Conservation (phyloP, 2,888 invertebrate species). For the Onchidella celtica region DNA sequence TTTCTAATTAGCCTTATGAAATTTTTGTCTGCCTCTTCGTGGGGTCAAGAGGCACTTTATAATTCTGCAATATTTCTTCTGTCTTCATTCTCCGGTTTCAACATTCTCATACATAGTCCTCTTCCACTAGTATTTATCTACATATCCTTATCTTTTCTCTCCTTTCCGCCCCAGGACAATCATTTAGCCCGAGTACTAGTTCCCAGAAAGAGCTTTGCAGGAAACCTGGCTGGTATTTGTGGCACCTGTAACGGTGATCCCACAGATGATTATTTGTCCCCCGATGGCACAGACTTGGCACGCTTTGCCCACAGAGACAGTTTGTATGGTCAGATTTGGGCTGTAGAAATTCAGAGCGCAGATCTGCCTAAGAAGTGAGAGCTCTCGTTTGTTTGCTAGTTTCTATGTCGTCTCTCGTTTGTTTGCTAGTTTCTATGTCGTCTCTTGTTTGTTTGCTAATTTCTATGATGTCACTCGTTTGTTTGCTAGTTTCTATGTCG, state of each 20-base stretch:
- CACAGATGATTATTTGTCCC: neutral
- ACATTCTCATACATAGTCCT: no score
- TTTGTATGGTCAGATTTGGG: neutral
- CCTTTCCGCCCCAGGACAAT: slow-evolving; percentile 19
- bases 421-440: no score
- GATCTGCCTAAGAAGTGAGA: slow-evolving; percentile 11
- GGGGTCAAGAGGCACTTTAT: no score
- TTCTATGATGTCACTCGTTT: no score
- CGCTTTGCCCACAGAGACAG: neutral
- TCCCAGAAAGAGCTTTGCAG: neutral
- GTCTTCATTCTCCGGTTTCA: no score
- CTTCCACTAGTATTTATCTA: no score
- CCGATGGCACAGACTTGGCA: neutral
- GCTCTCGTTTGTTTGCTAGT: neutral
- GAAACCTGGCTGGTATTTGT: neutral
- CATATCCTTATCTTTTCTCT: no score
- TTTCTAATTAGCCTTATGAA: no score
- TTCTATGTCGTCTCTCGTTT: neutral
- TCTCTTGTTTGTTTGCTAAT: no score
- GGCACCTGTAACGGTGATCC: slow-evolving; percentile 9
- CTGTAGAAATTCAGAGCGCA: neutral
- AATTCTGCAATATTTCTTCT: no score
- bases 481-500: no score
- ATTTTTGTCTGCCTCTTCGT: no score
- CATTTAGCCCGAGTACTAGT: neutral